phyloP scores from a whole-genome alignment of 2,888 invertebrate species.

The Zelleria hepariella region DNA sequence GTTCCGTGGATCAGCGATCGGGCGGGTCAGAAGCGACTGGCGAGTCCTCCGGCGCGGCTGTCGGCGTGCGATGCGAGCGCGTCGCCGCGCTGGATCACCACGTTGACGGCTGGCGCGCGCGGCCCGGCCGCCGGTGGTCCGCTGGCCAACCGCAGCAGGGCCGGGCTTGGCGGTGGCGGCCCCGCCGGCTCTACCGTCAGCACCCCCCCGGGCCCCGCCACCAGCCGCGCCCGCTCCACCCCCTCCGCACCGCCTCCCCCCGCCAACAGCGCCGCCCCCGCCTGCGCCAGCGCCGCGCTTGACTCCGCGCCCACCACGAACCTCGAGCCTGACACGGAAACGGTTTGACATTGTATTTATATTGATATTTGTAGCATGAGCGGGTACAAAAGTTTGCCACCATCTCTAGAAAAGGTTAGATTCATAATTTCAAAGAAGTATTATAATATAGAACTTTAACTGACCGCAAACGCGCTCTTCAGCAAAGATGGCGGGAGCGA shows the following conservation, averaged over 20 bases:
- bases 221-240: constrained; percentile 28
- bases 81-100: constrained; percentile 76
- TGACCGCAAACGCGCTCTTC: constrained; percentile 45
- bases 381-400: too few relatives aligned
- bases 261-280: constrained; percentile 25
- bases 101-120: constrained; percentile 71
- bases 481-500: constrained; percentile 51
- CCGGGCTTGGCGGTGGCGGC: constrained; percentile 13
- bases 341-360: too few relatives aligned
- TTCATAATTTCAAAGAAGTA: too few relatives aligned
- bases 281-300: constrained; percentile 33
- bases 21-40: constrained; percentile 70
- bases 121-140: constrained; percentile 23
- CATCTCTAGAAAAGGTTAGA: too few relatives aligned
- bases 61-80: constrained; percentile 78
- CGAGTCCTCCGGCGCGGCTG: constrained; percentile 79
- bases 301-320: constrained; percentile 52
- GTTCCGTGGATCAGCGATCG: too few relatives aligned
- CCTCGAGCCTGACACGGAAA: constrained; percentile 35
- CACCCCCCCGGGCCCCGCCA: constrained; percentile 19
- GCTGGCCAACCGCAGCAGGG: constrained; percentile 20
- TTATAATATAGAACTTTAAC: not conserved
- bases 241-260: constrained; percentile 17
- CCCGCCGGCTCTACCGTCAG: constrained; percentile 19
- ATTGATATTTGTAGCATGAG: too few relatives aligned